Conservation (phyloP, 2,797 vertebrate genomes). For the Pelodytes ibericus region DNA sequence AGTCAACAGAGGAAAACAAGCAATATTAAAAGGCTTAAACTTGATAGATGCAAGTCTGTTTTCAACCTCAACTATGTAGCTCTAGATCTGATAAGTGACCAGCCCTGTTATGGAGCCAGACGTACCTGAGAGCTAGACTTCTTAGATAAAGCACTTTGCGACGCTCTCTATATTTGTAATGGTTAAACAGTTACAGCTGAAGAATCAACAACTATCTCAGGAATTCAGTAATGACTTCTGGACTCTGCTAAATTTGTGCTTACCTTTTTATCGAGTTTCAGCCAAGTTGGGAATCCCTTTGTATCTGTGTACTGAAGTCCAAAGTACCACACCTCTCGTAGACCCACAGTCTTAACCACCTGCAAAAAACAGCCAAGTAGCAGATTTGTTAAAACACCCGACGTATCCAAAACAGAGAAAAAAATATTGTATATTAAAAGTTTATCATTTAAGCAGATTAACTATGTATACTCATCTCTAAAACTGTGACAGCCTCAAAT, state of each 20-base stretch:
- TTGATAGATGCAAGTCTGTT: no score
- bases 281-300: slow-evolving; percentile 91
- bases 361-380: slow-evolving; percentile 60
- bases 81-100: no score
- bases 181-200: slow-evolving; percentile 35
- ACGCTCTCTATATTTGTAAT: slow-evolving; percentile 5
- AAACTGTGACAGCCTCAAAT: no score
- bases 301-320: slow-evolving; percentile 90
- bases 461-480: no score
- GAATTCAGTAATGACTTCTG: slow-evolving; percentile 29
- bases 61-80: no score
- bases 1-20: no score
- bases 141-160: slow-evolving; percentile 6
- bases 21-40: no score
- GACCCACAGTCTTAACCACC: slow-evolving; percentile 96
- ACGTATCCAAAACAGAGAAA: neutral
- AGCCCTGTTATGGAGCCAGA: no score
- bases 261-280: slow-evolving; percentile 98
- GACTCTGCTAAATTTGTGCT: slow-evolving; percentile 23
- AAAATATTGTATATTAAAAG: neutral
- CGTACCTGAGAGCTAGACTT: no score
- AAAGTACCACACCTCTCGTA: slow-evolving; percentile 96
- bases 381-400: slow-evolving; percentile 28
- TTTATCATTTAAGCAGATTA: no score
- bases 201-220: slow-evolving; percentile 19